Evolutionary conservation across 1,140 invertebrate species (phyloP).

Genomic region (Telenomus remus): DNA sequence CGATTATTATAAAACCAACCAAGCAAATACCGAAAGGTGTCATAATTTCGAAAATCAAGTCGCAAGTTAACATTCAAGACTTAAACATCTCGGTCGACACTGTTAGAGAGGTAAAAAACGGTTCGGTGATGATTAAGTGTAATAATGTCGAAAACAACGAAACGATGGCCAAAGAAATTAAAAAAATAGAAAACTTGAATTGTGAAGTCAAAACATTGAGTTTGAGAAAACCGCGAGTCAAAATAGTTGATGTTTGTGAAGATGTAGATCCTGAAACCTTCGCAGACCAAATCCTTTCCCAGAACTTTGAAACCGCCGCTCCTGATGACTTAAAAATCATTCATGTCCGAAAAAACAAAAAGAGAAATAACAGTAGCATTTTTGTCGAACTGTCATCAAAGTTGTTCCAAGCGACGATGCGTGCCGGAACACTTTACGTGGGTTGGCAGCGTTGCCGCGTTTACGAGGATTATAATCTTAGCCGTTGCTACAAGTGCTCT

Average conservation of each 20-base stretch:
- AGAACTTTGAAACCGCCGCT: slow-evolving; percentile 1
- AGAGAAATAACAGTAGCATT: background rate
- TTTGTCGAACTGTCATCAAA: slow-evolving; percentile 1
- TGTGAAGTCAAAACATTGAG: background rate
- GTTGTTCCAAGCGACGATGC: background rate
- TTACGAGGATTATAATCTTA: slow-evolving; percentile 9
- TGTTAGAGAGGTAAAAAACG: background rate
- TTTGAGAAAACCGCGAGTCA: background rate
- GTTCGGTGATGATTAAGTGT: slow-evolving; percentile 2
- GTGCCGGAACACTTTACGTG: background rate
- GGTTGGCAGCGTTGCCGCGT: slow-evolving; percentile 7
- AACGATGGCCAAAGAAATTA: background rate
- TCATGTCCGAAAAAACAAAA: slow-evolving; percentile 7
- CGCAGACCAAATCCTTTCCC: background rate
- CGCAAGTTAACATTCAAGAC: background rate
- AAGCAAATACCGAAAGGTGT: background rate
- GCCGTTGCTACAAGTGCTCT: slow-evolving; percentile 7
- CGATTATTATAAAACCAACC: slow-evolving; percentile 9
- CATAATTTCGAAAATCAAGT: slow-evolving; percentile 6
- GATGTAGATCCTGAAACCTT: background rate
- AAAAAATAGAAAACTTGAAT: background rate
- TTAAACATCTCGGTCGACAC: slow-evolving; percentile 5
- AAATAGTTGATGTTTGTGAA: background rate
- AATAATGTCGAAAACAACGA: slow-evolving; percentile 2
- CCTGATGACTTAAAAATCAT: slow-evolving; percentile 1